phyloP scores from a whole-genome alignment of 2,113 vertebrate species.

The Cricetomys ansorgei region DNA sequence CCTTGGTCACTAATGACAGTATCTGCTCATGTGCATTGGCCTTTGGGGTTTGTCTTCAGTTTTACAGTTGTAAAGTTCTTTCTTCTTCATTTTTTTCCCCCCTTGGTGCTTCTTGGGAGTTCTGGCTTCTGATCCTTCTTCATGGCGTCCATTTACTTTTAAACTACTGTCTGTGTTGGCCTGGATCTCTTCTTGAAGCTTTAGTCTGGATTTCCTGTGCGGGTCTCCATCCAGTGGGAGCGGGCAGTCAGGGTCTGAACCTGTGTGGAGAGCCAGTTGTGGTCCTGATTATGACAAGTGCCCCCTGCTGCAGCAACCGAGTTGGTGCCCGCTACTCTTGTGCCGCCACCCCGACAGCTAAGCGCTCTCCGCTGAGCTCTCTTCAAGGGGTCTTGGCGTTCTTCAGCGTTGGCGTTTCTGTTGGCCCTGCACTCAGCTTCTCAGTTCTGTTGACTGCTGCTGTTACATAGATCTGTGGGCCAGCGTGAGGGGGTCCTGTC shows the following conservation, averaged over 20 bases:
- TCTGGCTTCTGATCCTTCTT: not conserved
- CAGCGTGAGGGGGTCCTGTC: not conserved
- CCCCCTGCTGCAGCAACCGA: not conserved
- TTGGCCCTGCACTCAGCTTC: not conserved
- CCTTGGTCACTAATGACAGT: not conserved
- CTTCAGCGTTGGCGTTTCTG: not conserved
- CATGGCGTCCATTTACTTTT: not conserved
- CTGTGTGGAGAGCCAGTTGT: not conserved
- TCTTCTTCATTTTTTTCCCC: constrained; percentile 16
- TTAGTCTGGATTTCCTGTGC: not conserved
- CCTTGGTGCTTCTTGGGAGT: not conserved
- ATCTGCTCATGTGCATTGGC: not conserved
- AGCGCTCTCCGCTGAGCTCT: not conserved
- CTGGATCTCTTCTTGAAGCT: not conserved
- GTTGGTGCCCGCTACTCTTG: not conserved
- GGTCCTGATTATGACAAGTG: not conserved
- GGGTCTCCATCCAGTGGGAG: not conserved
- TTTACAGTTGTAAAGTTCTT: not conserved
- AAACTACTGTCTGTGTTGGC: not conserved
- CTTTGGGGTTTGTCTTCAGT: not conserved
- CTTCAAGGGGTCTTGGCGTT: not conserved
- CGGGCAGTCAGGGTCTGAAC: not conserved
- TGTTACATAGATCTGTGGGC: not conserved
- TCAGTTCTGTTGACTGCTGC: not conserved
- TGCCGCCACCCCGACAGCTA: not conserved